Conservation (phyloP, 2,797 vertebrate genomes). For the Botia kubotai region DNA sequence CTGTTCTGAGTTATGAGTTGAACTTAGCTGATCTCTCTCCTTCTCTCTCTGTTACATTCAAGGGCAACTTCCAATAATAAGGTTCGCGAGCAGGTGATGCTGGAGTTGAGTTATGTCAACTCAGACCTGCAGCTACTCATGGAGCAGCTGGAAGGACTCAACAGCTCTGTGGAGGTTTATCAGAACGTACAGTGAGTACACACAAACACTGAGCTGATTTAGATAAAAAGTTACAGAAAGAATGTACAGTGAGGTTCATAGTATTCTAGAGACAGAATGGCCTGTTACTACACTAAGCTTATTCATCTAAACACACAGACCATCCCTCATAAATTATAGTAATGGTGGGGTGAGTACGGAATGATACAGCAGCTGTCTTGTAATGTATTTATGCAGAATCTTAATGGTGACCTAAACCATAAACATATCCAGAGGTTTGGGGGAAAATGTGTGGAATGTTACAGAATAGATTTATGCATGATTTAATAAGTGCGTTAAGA, state of each 20-base stretch:
- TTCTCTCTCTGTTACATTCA: constrained; percentile 58
- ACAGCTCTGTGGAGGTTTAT: constrained; percentile 96
- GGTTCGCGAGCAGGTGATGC: constrained; percentile 89
- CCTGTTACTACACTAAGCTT: neutral
- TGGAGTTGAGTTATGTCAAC: constrained; percentile 94
- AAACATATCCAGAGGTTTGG: too few species aligned
- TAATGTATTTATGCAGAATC: too few species aligned
- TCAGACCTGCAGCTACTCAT: constrained; percentile 93
- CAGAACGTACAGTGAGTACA: constrained; percentile 89
- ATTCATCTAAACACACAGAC: neutral
- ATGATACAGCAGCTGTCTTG: too few species aligned
- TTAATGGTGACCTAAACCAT: too few species aligned
- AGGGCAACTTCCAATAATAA: constrained; percentile 93
- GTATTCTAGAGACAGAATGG: constrained; percentile 9
- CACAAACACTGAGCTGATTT: neutral
- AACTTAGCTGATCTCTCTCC: neutral
- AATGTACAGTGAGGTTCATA: constrained; percentile 2
- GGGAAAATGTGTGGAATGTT: too few species aligned
- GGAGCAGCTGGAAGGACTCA: constrained; percentile 92
- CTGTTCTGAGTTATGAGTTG: neutral
- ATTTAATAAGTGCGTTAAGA: too few species aligned
- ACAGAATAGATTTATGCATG: too few species aligned
- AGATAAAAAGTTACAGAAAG: neutral
- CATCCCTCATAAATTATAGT: neutral
- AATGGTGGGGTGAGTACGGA: too few species aligned